Conservation (phyloP, 2,113 vertebrate species). For the Hippocampus comes region DNA sequence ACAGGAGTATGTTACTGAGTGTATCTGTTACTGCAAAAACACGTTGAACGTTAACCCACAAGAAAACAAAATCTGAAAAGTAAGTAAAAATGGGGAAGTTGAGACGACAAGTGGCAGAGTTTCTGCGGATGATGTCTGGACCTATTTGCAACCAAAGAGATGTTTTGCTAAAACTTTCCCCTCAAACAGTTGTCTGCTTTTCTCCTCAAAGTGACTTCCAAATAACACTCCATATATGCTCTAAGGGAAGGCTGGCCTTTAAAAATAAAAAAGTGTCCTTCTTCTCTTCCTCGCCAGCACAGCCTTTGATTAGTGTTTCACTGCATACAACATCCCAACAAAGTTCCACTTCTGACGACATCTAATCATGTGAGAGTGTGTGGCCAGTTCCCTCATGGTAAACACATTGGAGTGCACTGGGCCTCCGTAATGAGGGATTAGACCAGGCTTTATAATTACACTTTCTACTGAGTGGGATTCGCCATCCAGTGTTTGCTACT, state of each 20-base stretch:
- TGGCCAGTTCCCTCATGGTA: slow-evolving; percentile 44
- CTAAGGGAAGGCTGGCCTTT: slow-evolving; percentile 9
- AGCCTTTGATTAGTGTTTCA: slow-evolving; percentile 38
- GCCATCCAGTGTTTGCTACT: slow-evolving; percentile 26
- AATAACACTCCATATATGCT: slow-evolving; percentile 7
- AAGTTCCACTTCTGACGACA: slow-evolving; percentile 27
- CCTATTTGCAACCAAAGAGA: slow-evolving; percentile 17
- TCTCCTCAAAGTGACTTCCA: slow-evolving; percentile 43
- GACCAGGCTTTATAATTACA: slow-evolving; percentile 62
- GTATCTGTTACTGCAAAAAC: slow-evolving; percentile 20
- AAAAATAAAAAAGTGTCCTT: slow-evolving; percentile 24
- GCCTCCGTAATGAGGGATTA: slow-evolving; percentile 60
- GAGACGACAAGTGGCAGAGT: slow-evolving; percentile 11
- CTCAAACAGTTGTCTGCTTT: slow-evolving; percentile 41
- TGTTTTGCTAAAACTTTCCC: slow-evolving; percentile 31
- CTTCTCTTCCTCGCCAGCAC: slow-evolving; percentile 11
- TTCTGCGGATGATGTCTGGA: slow-evolving; percentile 13
- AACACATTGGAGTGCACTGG: slow-evolving; percentile 53
- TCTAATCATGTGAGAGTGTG: slow-evolving; percentile 38
- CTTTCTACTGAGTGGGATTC: slow-evolving; percentile 43
- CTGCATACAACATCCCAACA: slow-evolving; percentile 12
- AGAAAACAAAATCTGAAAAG: slow-evolving; percentile 12
- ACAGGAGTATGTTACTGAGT: slow-evolving; percentile 29
- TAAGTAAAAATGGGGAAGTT: slow-evolving; percentile 19
- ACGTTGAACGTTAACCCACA: background rate